A percentile compares a stretch with the other conserved stretches of the same genome.
Evolutionary conservation across 2,113 vertebrate species (phyloP).

Genomic region (Psephotus haematonotus): DNA sequence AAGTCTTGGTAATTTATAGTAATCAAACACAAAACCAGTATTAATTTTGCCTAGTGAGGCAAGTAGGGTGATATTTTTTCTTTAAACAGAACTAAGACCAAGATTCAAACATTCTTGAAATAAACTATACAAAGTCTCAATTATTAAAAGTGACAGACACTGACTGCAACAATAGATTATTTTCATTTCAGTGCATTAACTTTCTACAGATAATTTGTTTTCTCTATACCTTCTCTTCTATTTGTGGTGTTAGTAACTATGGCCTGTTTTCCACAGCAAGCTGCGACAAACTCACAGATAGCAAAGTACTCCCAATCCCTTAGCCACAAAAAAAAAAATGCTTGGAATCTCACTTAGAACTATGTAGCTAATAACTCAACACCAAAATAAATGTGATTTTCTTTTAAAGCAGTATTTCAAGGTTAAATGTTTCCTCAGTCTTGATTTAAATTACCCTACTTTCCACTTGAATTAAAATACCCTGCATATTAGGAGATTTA

Average conservation of each 20-base stretch:
- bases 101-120: neutral
- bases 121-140: neutral
- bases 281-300: neutral
- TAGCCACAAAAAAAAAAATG: neutral
- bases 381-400: neutral
- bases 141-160: neutral
- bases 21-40: neutral
- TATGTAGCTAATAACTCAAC: neutral
- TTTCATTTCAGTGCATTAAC: neutral
- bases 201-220: neutral
- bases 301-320: neutral
- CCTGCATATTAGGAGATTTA: neutral
- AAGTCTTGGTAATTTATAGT: neutral
- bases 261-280: neutral
- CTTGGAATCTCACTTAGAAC: neutral
- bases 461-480: neutral
- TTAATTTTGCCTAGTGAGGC: neutral
- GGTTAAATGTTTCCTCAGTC: neutral
- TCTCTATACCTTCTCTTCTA: neutral
- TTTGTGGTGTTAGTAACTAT: neutral
- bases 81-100: neutral
- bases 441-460: neutral
- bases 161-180: neutral
- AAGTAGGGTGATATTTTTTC: neutral
- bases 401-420: neutral